Base-by-base conservation (phyloP, 2,888 invertebrate genomes). In the Athalia circularis region DNA sequence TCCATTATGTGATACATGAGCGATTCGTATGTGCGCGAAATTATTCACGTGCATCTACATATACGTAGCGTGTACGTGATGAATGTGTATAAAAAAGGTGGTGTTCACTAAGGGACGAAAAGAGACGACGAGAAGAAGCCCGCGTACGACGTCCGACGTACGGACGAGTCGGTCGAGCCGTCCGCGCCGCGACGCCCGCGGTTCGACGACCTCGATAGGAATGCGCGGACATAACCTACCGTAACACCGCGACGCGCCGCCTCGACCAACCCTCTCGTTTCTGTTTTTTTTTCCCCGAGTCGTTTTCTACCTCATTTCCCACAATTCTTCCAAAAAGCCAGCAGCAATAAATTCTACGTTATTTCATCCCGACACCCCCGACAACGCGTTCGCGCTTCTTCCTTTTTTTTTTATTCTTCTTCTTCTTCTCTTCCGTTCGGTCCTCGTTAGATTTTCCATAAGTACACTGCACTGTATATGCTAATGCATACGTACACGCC, bases 141-240 rank as follows among this genome's bases (percentile, higher is more conserved):
- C 2, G 52, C 11, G 50, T 29, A 50, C 29, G 50, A 47, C 48
- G 65, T 13, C 45, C 65, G 13, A 45, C 29, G 29, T 29, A 29
- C 29, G 29, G 29, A 29, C 29, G 29, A 29, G 29, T 29, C 29
- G 2, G 29, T 52, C 11, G 15, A n/a, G 67, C 43, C 68, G 68
- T 68, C 72, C 59, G 59, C 72, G 72, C 61, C 74, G 74, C 62
- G 74, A 75, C 74, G 61, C 74, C 74, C 86, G 85, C 86, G 88
- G 88, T 88, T 88, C 88, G 88, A 87, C 87, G 88, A 88, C 88
- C 88, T 87, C 87, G 83, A 82, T 83, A 87, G 88, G 88, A 88
- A 88, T 88, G 88, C 88, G 62, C 48, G 87, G 85, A 88, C 88
- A 88, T 88, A 89, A 88, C 88, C 88, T 88, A 88, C 88, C 88